phyloP scores from a whole-genome alignment of 2,113 vertebrate species.

The Vimba vimba region DNA sequence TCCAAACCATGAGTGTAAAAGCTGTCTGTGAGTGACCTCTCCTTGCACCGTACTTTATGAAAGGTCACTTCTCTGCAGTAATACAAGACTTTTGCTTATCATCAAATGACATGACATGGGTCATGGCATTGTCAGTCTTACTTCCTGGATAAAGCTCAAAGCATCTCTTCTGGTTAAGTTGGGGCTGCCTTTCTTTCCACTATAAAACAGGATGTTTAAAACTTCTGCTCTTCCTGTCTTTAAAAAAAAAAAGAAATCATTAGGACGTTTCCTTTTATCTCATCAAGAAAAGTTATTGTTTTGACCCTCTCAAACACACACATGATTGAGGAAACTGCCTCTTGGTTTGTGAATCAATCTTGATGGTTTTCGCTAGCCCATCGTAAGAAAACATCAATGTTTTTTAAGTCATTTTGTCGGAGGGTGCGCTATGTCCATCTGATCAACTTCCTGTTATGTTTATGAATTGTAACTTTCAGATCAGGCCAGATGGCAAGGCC shows the following conservation, averaged over 20 bases:
- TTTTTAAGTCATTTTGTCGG: background rate
- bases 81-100: background rate
- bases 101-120: slow-evolving; percentile 5
- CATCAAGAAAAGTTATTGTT: slow-evolving; percentile 70
- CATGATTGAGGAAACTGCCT: slow-evolving; percentile 39
- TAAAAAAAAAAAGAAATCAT: slow-evolving; percentile 61
- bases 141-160: background rate
- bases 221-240: slow-evolving; percentile 38
- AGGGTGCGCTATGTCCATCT: background rate
- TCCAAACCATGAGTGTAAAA: background rate
- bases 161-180: background rate
- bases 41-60: background rate
- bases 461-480: background rate
- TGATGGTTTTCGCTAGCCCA: background rate
- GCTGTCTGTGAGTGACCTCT: background rate
- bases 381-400: background rate
- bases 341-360: background rate
- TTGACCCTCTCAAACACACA: slow-evolving; percentile 59
- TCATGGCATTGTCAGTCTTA: background rate
- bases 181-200: background rate
- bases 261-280: slow-evolving; percentile 77
- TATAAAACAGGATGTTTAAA: slow-evolving; percentile 23
- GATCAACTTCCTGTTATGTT: slow-evolving; percentile 1
- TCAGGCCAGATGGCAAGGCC: slow-evolving; percentile 8
- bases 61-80: slow-evolving; percentile 9